A percentile compares a stretch with the other conserved stretches of the same genome.
These are phyloP conservation scores for Artibeus jamaicensis DNA, from an alignment of 2,797 vertebrate genomes.

Conservation along the genomic window DNA sequence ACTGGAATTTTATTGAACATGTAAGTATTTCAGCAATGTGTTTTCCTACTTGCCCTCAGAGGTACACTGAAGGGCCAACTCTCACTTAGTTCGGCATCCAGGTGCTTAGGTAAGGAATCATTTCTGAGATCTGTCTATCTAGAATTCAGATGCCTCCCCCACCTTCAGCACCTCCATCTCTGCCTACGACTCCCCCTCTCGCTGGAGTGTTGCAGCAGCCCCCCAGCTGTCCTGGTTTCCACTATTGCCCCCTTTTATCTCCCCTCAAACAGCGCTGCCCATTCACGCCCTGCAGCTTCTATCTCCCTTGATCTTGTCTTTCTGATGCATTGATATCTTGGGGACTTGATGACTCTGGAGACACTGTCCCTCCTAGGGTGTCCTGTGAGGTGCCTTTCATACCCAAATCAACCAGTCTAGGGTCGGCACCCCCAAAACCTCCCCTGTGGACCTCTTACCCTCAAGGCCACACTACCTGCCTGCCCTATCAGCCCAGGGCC, in stretches of 20 bases:
- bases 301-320: background rate
- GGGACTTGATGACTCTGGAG: background rate
- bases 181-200: fast-evolving
- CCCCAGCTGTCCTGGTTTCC: fast-evolving
- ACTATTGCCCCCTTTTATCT: fast-evolving
- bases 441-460: background rate
- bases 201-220: background rate
- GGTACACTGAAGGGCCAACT: background rate
- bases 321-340: background rate
- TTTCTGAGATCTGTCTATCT: background rate
- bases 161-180: background rate
- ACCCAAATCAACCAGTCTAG: background rate
- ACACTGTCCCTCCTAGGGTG: too few relatives aligned
- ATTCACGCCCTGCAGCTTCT: background rate
- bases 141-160: background rate
- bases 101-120: background rate
- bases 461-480: background rate
- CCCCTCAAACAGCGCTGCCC: fast-evolving
- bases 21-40: background rate
- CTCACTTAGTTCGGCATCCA: background rate
- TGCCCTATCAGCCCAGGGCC: background rate
- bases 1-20: background rate
- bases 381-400: background rate
- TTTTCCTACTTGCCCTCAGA: background rate
- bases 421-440: fast-evolving